Base-by-base conservation (phyloP, 2,888 invertebrate genomes). In the Ariolimax columbianus region DNA sequence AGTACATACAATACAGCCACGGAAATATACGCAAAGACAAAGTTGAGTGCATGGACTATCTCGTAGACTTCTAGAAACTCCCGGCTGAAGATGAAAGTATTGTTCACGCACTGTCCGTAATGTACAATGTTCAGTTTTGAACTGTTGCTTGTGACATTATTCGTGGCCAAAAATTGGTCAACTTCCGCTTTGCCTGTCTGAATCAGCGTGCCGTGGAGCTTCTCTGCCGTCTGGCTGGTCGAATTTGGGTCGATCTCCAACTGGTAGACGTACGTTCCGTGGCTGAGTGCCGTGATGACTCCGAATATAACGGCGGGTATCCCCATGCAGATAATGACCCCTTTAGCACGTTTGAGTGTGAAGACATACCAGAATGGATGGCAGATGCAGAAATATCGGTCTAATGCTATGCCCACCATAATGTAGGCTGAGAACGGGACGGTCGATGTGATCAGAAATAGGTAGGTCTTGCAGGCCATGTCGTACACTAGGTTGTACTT, bases 321-420 rank as follows among this genome's bases (percentile, higher is more conserved):
- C 4, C 89, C 86, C 66, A 92, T 85, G 70, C 88, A 84, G 30
- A 90, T 38, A 4, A 91, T 89, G 14, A 89, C 82, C n/a, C 88
- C 70, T 82, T 91, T 89, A 14, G 92, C 91, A 23, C 91, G 77
- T 47, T 87, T 87, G 14, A 90, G 88, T 33, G 89, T 93, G 70
- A 93, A 86, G 26, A 91, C 87, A 55, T 91, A 91, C 36, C 91
- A 87, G 77, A 93, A 93, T 7, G 93, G 93, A 77, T 92, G 92
- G 82, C 93, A 93, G 78, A 93, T 93, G 89, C 92, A 92, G 66
- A 93, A 88, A 87, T 93, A 93, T n/a, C 93, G 87, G 83, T 93
- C 92, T 1, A 92, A 86, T 40, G 91, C 92, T 30, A 92, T 92
- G 14, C 89, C 92, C n/a, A 90, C 91, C 92, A 93, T 93, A 77